A percentile compares a stretch with the other conserved stretches of the same genome.
These are phyloP conservation scores for Apostichopus japonicus DNA, from an alignment of 35 echinoderm and acorn worm species.

Conservation along the genomic window DNA sequence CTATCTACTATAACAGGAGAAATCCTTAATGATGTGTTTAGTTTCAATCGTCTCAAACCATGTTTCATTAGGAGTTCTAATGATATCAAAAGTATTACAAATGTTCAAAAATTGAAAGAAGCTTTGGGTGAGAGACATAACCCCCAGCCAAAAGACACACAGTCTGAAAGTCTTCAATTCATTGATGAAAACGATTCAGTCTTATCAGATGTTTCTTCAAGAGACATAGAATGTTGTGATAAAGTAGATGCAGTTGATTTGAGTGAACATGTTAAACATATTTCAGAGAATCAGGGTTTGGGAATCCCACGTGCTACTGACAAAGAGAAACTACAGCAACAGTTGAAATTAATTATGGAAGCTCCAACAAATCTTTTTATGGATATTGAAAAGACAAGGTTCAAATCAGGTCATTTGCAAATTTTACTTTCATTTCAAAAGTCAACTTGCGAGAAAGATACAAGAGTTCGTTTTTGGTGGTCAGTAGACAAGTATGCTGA, in stretches of 20 bases:
- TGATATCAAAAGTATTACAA: constrained; percentile 23
- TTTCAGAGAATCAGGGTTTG: not conserved
- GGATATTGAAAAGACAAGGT: too few species aligned
- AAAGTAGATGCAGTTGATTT: not conserved
- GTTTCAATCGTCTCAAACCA: constrained; percentile 64
- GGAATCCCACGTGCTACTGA: not conserved
- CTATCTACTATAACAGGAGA: constrained; percentile 68
- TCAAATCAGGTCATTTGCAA: too few species aligned
- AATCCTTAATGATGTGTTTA: constrained; percentile 54
- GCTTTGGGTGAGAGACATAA: constrained; percentile 13
- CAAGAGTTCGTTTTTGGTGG: not conserved
- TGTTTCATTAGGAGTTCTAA: constrained; percentile 59
- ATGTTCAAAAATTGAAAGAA: constrained; percentile 57
- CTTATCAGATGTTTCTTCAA: constrained; percentile 11
- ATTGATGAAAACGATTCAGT: constrained; percentile 62
- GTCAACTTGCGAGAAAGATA: not conserved
- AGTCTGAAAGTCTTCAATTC: constrained; percentile 38
- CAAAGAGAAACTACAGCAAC: not conserved
- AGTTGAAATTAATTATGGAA: not conserved
- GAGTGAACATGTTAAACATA: not conserved
- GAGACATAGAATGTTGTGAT: not conserved
- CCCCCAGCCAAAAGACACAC: not conserved
- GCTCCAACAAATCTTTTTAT: not conserved
- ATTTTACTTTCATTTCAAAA: too few species aligned
- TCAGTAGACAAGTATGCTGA: not conserved